Percentiles rank a stretch among this genome's conserved stretches.
These are phyloP conservation scores for Patiria miniata DNA, from an alignment of 35 echinoderm and acorn worm genomes.

Conservation along the genomic window DNA sequence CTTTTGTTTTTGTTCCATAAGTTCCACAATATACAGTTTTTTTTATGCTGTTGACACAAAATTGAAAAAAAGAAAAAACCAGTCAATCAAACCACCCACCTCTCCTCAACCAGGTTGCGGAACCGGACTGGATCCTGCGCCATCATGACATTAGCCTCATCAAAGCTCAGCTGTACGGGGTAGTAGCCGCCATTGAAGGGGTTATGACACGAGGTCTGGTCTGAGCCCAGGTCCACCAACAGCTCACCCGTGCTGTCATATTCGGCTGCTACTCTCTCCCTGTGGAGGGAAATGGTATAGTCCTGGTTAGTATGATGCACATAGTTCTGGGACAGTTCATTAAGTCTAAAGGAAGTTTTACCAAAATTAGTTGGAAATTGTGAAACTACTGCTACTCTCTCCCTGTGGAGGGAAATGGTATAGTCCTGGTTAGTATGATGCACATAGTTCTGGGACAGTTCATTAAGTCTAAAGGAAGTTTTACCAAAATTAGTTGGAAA, in stretches of 20 bases:
- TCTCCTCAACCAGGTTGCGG: constrained; percentile 86
- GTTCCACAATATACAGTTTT: too few relatives aligned
- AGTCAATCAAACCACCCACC: constrained; percentile 41
- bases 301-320: too few relatives aligned
- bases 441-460: too few relatives aligned
- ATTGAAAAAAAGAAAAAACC: neutral
- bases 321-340: too few relatives aligned
- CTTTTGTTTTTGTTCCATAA: too few relatives aligned
- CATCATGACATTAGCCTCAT: constrained; percentile 89
- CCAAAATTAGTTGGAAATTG: too few relatives aligned
- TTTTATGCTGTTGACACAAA: neutral
- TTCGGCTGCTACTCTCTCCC: constrained; percentile 77
- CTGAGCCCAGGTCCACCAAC: constrained; percentile 86
- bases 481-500: too few relatives aligned
- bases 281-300: constrained; percentile 24
- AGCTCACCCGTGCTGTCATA: constrained; percentile 92
- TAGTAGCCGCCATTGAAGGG: constrained; percentile 98
- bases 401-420: constrained; percentile 55
- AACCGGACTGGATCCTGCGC: constrained; percentile 65
- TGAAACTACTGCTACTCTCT: constrained; percentile 61
- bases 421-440: too few relatives aligned
- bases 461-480: too few relatives aligned
- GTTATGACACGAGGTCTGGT: constrained; percentile 98
- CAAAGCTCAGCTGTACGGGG: constrained; percentile 86
- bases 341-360: too few relatives aligned